Base-by-base conservation (phyloP, 2,113 vertebrate species). In the Hylia prasina region DNA sequence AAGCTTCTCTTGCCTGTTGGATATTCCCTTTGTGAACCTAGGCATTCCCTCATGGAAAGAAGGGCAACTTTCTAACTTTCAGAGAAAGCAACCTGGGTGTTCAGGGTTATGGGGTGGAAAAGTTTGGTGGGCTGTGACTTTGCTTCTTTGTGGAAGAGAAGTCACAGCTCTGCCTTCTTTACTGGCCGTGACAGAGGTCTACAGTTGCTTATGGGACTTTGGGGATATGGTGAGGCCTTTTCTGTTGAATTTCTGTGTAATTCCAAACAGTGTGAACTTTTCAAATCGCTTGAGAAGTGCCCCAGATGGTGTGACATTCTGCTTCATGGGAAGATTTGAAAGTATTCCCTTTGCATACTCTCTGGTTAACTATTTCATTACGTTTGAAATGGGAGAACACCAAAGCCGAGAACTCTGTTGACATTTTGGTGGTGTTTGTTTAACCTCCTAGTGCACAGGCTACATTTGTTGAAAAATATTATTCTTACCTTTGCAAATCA, bases 231-330 rank as follows among this genome's bases (percentile, higher is more conserved):
- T 23, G 48, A 96, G 92, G 94, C 94, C 97, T 97, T 97, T 97
- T 94, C 96, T 94, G 94, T 97, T 97, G 96, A 97, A 97, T 97
- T 97, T 97, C 94, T 93, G 85, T 95, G 94, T 96, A 96, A 96
- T 97, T 96, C 96, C 96, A 97, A 97, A 97, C 95, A 96, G 90
- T 96, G 82, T 96, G 93, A 97, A 97, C 96, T 96, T 96, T 97
- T 95, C 68, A 95, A 71, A 96, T 97, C 96, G 8, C 93, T 97
- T 88, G 93, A 97, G 97, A 96, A 96, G 91, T 96, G 97, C 94
- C 97, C 97, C 97, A 98, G 97, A 97, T 97, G 95, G 95, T 97
- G 88, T 97, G 96, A 96, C 96, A 95, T 97, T 97, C 97, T 97
- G 92, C 96, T 98, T 97, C 87, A 88, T 95, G 97, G 96, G 97